Conservation (phyloP, 2,113 vertebrate species). For the Ginglymostoma cirratum region DNA sequence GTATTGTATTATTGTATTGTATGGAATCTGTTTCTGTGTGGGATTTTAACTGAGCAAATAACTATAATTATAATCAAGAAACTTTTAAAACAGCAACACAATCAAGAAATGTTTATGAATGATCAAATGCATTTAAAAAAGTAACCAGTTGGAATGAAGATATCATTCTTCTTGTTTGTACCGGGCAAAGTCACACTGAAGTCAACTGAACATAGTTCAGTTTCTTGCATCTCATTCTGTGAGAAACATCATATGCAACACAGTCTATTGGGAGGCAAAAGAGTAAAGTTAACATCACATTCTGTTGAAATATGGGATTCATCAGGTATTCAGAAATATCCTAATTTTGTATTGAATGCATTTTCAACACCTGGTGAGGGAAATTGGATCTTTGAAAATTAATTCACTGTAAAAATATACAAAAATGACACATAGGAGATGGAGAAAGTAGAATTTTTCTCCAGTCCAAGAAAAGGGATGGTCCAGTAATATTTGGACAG, state of each 20-base stretch:
- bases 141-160: neutral
- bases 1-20: no score
- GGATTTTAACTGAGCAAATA: neutral
- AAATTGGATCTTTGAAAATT: neutral
- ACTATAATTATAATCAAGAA: no score
- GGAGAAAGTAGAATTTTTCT: neutral
- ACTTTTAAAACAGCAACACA: neutral
- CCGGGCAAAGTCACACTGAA: neutral
- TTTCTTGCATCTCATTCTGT: neutral
- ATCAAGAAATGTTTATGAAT: neutral
- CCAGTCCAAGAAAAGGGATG: neutral
- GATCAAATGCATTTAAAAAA: neutral
- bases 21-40: neutral
- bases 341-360: neutral
- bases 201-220: neutral
- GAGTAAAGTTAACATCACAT: neutral
- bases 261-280: slow-evolving; percentile 10
- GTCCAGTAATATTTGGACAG: neutral
- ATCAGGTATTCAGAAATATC: neutral
- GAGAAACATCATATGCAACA: neutral
- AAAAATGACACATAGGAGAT: neutral
- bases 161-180: neutral
- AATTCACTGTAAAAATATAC: neutral
- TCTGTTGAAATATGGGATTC: neutral
- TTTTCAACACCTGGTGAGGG: neutral